Evolutionary conservation across 2,888 invertebrate genomes (phyloP).

Genomic region (Sthenelais limicola): DNA sequence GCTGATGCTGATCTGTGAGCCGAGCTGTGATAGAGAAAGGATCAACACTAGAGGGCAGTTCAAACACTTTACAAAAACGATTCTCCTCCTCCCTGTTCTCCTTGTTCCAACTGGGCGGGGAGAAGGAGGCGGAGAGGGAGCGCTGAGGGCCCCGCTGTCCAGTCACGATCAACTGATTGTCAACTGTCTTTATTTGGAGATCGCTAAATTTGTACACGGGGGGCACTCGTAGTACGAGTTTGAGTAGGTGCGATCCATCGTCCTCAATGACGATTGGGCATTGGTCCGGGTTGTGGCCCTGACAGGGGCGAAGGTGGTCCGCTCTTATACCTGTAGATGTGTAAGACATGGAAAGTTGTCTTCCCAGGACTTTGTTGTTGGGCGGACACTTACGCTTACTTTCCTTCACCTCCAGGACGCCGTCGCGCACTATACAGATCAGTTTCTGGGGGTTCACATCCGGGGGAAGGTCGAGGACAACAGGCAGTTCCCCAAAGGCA

Average conservation of each 20-base stretch:
- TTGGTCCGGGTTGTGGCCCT: slow-evolving; percentile 17
- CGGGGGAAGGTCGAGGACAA: neutral
- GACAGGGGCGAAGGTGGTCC: neutral
- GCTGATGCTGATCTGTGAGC: slow-evolving; percentile 32
- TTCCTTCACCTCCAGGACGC: slow-evolving; percentile 36
- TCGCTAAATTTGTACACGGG: slow-evolving; percentile 37
- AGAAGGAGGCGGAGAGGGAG: neutral
- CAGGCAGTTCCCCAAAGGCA: slow-evolving; percentile 7
- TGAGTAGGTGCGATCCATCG: slow-evolving; percentile 42
- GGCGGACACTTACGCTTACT: slow-evolving; percentile 32
- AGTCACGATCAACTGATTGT: slow-evolving; percentile 39
- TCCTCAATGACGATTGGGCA: slow-evolving; percentile 41
- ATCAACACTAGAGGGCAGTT: slow-evolving; percentile 39
- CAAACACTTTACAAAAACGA: slow-evolving; percentile 30
- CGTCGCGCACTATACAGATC: slow-evolving; percentile 36
- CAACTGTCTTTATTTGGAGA: slow-evolving; percentile 41
- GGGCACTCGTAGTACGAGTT: slow-evolving; percentile 41
- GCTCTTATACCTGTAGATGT: slow-evolving; percentile 21
- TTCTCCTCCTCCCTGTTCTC: slow-evolving; percentile 22
- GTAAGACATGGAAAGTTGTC: slow-evolving; percentile 15
- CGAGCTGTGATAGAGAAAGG: slow-evolving; percentile 38
- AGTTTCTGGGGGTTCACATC: slow-evolving; percentile 37
- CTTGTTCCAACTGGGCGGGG: neutral
- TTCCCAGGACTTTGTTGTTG: neutral
- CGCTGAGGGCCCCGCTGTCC: slow-evolving; percentile 27